These are phyloP conservation scores for Pangasius krempfi DNA, from an alignment of 2,797 vertebrate genomes.

Conservation along the genomic window DNA sequence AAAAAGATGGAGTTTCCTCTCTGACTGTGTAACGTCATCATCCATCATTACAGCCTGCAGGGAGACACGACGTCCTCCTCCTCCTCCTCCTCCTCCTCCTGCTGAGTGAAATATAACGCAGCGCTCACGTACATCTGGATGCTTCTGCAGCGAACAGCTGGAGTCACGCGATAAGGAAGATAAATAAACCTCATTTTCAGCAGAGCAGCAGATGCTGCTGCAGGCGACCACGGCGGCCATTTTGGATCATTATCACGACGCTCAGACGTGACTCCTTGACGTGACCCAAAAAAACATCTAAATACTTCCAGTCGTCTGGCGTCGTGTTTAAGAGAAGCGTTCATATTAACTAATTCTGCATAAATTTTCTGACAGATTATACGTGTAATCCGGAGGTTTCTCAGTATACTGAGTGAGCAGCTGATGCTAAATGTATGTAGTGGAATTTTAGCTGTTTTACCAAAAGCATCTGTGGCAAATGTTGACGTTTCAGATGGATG, in stretches of 20 bases:
- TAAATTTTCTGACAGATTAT: neutral
- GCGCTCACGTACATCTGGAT: neutral
- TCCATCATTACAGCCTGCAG: neutral
- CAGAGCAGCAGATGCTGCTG: neutral
- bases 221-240: neutral
- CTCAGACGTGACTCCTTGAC: no score
- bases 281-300: neutral
- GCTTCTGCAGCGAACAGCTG: neutral
- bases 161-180: neutral
- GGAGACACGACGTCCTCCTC: neutral
- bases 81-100: neutral
- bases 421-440: neutral
- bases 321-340: neutral
- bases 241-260: neutral
- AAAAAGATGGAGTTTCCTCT: neutral
- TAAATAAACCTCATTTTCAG: constrained; percentile 1
- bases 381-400: neutral
- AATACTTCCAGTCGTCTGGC: neutral
- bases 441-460: neutral
- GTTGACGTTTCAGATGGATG: neutral
- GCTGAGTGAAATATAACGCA: neutral
- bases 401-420: neutral
- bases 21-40: neutral
- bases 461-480: neutral
- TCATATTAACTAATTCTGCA: neutral